These are phyloP conservation scores for Eleutherodactylus coqui DNA, from an alignment of 2,797 vertebrate species.

Conservation along the genomic window DNA sequence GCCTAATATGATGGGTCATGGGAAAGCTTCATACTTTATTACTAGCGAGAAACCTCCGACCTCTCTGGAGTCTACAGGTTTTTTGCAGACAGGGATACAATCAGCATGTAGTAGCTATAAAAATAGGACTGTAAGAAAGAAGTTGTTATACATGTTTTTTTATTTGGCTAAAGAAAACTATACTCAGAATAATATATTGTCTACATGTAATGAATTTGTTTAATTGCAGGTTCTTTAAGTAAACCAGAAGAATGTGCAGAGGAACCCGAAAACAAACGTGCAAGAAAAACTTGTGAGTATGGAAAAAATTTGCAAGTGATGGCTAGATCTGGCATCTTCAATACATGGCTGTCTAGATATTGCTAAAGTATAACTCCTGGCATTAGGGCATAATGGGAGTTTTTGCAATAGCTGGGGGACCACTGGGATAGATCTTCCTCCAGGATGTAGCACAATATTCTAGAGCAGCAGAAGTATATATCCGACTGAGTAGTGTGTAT, in stretches of 20 bases:
- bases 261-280: not conserved
- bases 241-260: not conserved
- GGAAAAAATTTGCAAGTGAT: not conserved
- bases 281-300: conserved; percentile 16
- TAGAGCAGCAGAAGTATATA: too few species aligned
- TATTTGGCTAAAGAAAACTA: not conserved
- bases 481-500: not conserved
- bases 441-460: not conserved
- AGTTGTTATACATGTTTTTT: too few species aligned
- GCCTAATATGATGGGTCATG: not conserved
- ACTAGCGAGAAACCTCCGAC: not conserved
- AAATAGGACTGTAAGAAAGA: not conserved
- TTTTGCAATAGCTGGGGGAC: not conserved
- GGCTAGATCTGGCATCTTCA: not conserved
- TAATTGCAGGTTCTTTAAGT: not conserved
- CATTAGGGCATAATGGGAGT: not conserved
- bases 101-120: not conserved
- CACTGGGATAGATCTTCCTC: not conserved
- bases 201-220: not conserved
- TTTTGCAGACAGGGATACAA: not conserved
- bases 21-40: not conserved
- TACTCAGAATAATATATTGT: not conserved
- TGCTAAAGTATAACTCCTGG: too few species aligned
- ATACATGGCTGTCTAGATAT: too few species aligned
- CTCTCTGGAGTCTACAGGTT: not conserved